phyloP scores from a whole-genome alignment of 2,797 vertebrate genomes.

The Merluccius polli region DNA sequence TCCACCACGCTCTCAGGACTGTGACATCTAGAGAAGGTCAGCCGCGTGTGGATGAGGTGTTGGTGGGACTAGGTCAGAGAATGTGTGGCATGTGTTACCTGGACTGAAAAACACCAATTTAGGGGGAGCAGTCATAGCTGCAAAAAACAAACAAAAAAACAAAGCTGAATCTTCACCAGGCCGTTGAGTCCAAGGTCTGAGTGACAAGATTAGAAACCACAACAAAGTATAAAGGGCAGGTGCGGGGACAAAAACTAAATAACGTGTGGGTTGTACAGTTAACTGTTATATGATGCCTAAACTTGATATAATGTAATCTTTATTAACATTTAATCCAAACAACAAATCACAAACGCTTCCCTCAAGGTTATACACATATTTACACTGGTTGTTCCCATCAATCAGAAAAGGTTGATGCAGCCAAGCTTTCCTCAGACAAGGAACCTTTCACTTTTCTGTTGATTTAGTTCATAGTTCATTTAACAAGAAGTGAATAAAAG shows the following conservation, averaged over 20 bases:
- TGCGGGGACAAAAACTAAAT: conserved; percentile 2
- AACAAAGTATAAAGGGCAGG: not conserved
- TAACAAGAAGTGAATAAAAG: not conserved
- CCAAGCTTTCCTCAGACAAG: not conserved
- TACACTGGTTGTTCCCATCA: conserved; percentile 61
- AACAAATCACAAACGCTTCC: conserved; percentile 81
- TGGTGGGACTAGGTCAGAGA: conserved; percentile 37
- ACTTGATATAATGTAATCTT: conserved; percentile 25
- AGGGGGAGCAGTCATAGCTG: conserved; percentile 38
- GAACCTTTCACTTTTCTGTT: not conserved
- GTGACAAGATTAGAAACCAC: conserved; percentile 24
- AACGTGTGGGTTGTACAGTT: conserved; percentile 14
- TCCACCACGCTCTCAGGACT: not conserved
- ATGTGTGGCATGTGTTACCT: conserved; percentile 40
- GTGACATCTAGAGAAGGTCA: conserved; percentile 3
- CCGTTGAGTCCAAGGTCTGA: not conserved
- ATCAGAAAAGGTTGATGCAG: not conserved
- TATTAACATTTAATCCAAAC: conserved; percentile 53
- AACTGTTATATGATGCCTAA: conserved; percentile 32
- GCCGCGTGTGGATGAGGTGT: conserved; percentile 40
- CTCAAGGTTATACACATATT: conserved; percentile 56
- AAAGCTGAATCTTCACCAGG: not conserved
- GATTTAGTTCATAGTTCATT: not conserved
- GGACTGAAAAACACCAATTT: conserved; percentile 20
- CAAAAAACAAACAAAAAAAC: not conserved